phyloP scores from a whole-genome alignment of 1,140 invertebrate species.

The Brachionus sp. region DNA sequence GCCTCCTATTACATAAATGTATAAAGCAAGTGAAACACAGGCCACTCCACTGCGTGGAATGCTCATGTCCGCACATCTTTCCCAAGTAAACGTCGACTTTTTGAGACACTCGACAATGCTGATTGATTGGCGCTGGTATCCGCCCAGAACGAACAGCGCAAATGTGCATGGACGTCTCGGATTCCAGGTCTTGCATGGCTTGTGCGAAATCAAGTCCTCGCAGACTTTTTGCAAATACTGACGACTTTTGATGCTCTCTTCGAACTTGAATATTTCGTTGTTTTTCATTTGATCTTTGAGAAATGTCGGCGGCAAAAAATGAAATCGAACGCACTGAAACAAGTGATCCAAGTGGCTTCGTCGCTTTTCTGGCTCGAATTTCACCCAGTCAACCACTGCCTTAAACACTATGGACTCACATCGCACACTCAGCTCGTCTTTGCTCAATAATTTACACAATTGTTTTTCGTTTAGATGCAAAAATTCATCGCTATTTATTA shows the following conservation, averaged over 20 bases:
- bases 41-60: constrained; percentile 78
- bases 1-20: constrained; percentile 82
- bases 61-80: constrained; percentile 70
- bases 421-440: constrained; percentile 81
- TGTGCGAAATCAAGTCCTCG: constrained; percentile 35
- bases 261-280: constrained; percentile 72
- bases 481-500: constrained; percentile 85
- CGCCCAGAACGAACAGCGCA: constrained; percentile 65
- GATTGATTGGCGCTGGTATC: constrained; percentile 77
- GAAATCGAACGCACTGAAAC: constrained; percentile 77
- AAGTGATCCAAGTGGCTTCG: constrained; percentile 80
- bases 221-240: constrained; percentile 33
- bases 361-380: constrained; percentile 75
- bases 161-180: constrained; percentile 19
- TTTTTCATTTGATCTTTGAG: constrained; percentile 84
- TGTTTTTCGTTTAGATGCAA: constrained; percentile 74
- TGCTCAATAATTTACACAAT: constrained; percentile 71
- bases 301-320: constrained; percentile 84
- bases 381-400: constrained; percentile 84
- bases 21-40: constrained; percentile 65
- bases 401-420: constrained; percentile 79
- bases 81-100: constrained; percentile 77
- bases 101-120: constrained; percentile 82
- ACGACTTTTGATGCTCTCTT: constrained; percentile 14
- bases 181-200: constrained; percentile 35